Base-by-base conservation (phyloP, 2,113 vertebrate species). In the Fregata magnificens region DNA sequence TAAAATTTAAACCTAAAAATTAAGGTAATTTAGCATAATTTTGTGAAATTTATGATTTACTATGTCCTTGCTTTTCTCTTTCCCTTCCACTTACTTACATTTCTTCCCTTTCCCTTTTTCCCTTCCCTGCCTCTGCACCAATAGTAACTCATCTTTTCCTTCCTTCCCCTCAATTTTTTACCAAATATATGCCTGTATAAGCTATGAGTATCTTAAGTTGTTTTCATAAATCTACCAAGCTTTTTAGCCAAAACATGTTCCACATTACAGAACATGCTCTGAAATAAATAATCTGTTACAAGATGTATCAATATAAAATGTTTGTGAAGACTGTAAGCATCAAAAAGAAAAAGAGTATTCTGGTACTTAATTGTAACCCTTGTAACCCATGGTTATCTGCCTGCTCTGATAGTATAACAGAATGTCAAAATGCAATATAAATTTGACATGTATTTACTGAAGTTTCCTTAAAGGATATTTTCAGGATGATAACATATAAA, bases 81-180 rank as follows among this genome's bases (percentile, higher is more conserved):
- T 45, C 45, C 9, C 29, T n/a, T 81, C 19, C 12, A 42, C 34
- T 67, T 67, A 42, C 34, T 67, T 67, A 29, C 9, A 49, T 65
- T 56, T 79, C 36, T 70, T 56, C 22, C 7, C 26, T 15, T 74
- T 49, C 14, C 24, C 2, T 52, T 80, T 80, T 34, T 22, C 10
- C 5, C 5, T 69, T 18, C 8, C 17, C 12, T 50, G 8, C 8
- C 16, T 76, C 15, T 7, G 8, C 4, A 1, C 3, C 7, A 34
- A 38, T 29, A 63, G 6, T 28, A 31, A 49, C 9, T 53, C 6
- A 49, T 63, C 32, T 56, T 76, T 76, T 76, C 26, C 16, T 49
- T 70, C 49, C 22, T 50, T 5, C 5, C 24, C 19, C 6, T 29
- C 16, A 50, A 3, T 20, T 61, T 79, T 85, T 55, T 62, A 62